These are phyloP conservation scores for Ascidia mentula DNA, from an alignment of 23 tunicate genomes.

Conservation along the genomic window DNA sequence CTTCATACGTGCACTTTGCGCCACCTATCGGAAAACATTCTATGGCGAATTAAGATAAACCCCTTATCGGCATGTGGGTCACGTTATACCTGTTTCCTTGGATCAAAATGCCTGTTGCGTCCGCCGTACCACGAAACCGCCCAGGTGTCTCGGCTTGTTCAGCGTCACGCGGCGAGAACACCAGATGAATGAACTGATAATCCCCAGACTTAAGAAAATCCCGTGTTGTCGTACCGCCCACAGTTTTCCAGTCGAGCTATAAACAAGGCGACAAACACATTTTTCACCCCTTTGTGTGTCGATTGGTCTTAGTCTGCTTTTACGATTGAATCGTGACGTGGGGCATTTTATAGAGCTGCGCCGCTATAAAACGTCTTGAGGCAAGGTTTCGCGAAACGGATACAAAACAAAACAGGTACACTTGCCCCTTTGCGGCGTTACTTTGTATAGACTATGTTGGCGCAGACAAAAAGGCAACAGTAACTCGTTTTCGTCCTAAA, in stretches of 20 bases:
- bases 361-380: no score
- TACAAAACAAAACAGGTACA: no score
- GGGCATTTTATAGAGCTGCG: no score
- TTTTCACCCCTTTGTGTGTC: no score
- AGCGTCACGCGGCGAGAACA: not conserved
- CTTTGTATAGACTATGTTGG: no score
- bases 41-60: no score
- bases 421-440: no score
- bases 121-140: not conserved
- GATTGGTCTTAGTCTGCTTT: no score
- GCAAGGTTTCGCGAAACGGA: no score
- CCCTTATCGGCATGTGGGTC: not conserved
- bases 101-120: not conserved
- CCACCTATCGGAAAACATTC: not conserved
- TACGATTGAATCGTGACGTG: no score
- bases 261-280: conserved; percentile 5
- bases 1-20: not conserved
- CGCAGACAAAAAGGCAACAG: no score
- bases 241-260: not conserved
- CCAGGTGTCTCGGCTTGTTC: not conserved
- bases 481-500: no score
- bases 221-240: not conserved
- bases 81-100: not conserved
- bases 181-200: not conserved
- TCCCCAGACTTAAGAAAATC: not conserved